Conservation (phyloP, 2,888 invertebrate species). For the Tenthredo livida region DNA sequence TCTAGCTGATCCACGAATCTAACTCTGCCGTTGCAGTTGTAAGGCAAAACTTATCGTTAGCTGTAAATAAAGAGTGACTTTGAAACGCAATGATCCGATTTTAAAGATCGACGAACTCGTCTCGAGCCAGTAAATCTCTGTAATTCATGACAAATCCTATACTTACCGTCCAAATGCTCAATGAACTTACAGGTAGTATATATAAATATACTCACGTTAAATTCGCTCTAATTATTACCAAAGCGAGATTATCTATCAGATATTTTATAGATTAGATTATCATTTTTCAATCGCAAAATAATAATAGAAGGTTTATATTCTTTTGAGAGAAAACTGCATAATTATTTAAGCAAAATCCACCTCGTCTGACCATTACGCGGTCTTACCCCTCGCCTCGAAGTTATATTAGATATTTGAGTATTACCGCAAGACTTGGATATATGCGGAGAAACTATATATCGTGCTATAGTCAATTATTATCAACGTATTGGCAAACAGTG, state of each 20-base stretch:
- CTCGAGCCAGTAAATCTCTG: conserved; percentile 36
- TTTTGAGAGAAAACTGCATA: neutral
- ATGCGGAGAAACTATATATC: neutral
- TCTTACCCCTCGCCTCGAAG: neutral
- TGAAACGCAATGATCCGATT: conserved; percentile 37
- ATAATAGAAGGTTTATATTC: neutral
- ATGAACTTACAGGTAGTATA: neutral
- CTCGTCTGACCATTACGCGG: neutral
- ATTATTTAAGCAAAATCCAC: neutral
- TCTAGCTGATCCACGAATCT: neutral
- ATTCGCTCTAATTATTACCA: neutral
- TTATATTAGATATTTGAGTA: neutral
- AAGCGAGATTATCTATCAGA: neutral
- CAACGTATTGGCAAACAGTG: neutral
- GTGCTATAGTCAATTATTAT: neutral
- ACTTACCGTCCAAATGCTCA: neutral
- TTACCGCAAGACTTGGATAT: neutral
- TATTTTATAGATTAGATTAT: neutral
- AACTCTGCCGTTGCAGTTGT: neutral
- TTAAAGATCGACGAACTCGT: conserved; percentile 49
- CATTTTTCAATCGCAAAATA: neutral
- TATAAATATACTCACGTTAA: neutral
- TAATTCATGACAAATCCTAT: conserved; percentile 32
- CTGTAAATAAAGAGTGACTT: conserved; percentile 6
- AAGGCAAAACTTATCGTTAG: neutral